Base-by-base conservation (phyloP, 2,797 vertebrate genomes). In the Esox lucius region DNA sequence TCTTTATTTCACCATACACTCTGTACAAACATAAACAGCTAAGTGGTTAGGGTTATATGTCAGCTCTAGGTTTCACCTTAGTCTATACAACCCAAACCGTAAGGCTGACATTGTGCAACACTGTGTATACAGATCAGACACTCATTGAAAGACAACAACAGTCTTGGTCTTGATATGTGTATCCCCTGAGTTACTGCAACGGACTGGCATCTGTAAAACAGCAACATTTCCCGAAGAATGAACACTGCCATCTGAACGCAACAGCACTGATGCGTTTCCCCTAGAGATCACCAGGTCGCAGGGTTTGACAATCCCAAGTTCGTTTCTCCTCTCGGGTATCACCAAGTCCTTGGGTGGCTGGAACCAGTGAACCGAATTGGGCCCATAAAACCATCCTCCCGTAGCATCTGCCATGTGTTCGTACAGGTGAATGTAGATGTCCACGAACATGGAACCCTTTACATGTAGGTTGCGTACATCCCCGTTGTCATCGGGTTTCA, bases 351-450 rank as follows among this genome's bases (percentile, higher is more conserved):
- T 61, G 8, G 2, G n/a, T 24, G 56, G 56, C 24, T 61, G 19
- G 56, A 8, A 61, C 56, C 56, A 61, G n/a, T 61, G 6, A 0
- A 11, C 8, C 8, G 7, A 24, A 16, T 24, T 22, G 3, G 19
- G 2, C n/a, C 56, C 56, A 24, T n/a, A 61, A 22, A n/a, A 61
- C 56, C 56, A 61, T 0, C 56, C 56, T 24, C 1, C 56, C 0
- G 22, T 4, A 8, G 3, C 24, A n/a, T 0, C 19, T n/a, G 22
- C 1, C 6, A 12, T 11, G n/a, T 0, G 9, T 61, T 61, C 22
- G 0, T 61, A n/a, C 2, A 61, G 0, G 19, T 5, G 1, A n/a
- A 61, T 24, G 9, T n/a, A n/a, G 3, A 0, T 5, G 7, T 61
- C 56, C 2, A 61, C 7, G 11, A 13, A 11, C n/a, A 61, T n/a